Evolutionary conservation across 2,113 vertebrate genomes (phyloP), one percentile per base, ranked within the genome.

Genomic region (Atherinomorus stipes): DNA sequence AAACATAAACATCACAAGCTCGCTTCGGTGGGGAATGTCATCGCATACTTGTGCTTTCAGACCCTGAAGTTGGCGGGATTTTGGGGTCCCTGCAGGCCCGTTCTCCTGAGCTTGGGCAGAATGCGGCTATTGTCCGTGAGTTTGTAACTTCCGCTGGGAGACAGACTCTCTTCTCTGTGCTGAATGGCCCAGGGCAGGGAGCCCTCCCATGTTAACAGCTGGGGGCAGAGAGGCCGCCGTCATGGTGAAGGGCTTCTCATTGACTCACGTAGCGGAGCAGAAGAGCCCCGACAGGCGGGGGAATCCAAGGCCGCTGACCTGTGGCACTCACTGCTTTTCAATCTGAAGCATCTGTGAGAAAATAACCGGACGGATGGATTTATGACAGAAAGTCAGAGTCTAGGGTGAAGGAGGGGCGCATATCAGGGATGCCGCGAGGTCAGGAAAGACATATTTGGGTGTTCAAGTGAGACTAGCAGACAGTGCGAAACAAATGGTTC

Each of bases 121-220:
- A 92, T 92, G 64, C 70, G 19, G 28, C 69, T 64, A 85, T 92
- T 94, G 90, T 93, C 66, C 23, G 31, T 11, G 54, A 76, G 74
- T 53, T 38, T 64, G 70, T 71, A 4, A 73, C 74, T 89, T 85
- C 84, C 69, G 62, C 79, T 62, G 40, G 68, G 74, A 81, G 76
- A 89, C 85, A 78, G 82, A 79, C 86, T 89, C 69, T 40, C 82
- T 87, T 90, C 82, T 84, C 54, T 73, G 64, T 2, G 15, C 57
- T 53, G 23, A 87, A 68, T 65, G 72, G 80, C 86, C 83, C 12
- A 7, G 75, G 84, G 77, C 61, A 76, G 49, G 38, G 70, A 70
- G 59, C 69, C 66, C 42, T 31, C 53, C 69, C 65, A 45, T 77
- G 65, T 71, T 74, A 85, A 68, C 83, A 89, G 85, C 83, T 75